Evolutionary conservation across 2,888 invertebrate species (phyloP).

Genomic region (Encarsia formosa): DNA sequence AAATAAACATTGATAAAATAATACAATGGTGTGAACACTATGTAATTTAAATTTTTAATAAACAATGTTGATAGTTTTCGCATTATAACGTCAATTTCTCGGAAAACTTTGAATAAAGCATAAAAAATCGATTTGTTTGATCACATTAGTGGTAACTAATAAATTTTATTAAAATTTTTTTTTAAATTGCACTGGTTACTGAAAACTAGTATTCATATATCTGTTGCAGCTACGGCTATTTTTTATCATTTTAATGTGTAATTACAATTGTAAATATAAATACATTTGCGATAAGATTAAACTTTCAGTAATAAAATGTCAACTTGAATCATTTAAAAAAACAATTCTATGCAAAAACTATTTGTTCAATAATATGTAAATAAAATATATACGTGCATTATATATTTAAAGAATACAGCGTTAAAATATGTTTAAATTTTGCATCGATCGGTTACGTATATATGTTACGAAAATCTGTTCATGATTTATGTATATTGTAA

Average conservation of each 20-base stretch:
- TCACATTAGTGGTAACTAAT: too few relatives aligned
- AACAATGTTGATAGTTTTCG: too few relatives aligned
- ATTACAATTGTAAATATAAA: conserved; percentile 2
- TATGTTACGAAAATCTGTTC: background rate
- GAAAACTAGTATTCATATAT: background rate
- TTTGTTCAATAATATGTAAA: conserved; percentile 12
- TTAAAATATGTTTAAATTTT: conserved; percentile 2
- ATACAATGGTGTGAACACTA: too few relatives aligned
- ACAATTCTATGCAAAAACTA: conserved; percentile 9
- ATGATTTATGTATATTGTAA: background rate
- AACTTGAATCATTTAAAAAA: conserved; percentile 15
- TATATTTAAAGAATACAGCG: conserved; percentile 10
- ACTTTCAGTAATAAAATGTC: conserved; percentile 23
- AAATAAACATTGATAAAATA: conserved; percentile 7
- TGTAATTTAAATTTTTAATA: too few relatives aligned
- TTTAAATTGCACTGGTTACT: background rate
- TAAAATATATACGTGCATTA: background rate
- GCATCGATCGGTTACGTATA: conserved; percentile 15
- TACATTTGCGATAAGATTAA: conserved; percentile 10
- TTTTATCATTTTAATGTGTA: background rate
- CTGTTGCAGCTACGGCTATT: conserved; percentile 1
- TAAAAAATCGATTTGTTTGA: too few relatives aligned
- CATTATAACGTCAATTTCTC: too few relatives aligned
- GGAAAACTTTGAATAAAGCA: too few relatives aligned
- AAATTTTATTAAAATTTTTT: too few relatives aligned